These are phyloP conservation scores for Solenopsis invicta DNA, from an alignment of 1,140 invertebrate species.

Conservation along the genomic window DNA sequence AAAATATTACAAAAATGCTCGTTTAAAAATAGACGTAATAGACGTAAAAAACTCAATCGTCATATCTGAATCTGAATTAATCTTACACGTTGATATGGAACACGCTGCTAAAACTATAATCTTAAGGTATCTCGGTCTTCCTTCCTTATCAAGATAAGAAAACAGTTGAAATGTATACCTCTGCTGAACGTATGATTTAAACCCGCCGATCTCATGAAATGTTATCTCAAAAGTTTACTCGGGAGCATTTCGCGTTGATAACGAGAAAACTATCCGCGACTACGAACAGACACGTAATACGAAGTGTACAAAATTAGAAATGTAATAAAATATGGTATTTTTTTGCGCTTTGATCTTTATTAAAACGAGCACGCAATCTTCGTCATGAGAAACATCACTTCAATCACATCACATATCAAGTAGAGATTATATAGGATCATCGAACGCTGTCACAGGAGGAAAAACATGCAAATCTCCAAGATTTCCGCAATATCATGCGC, in stretches of 20 bases:
- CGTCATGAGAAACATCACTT: slow-evolving; percentile 45
- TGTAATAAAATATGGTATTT: slow-evolving; percentile 66
- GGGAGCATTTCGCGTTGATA: slow-evolving; percentile 46
- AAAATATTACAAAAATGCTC: not conserved
- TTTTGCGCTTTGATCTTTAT: slow-evolving; percentile 59
- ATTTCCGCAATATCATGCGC: not conserved
- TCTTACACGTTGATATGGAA: slow-evolving; percentile 26
- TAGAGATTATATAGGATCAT: not conserved
- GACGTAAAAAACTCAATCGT: not conserved
- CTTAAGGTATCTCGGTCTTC: not conserved
- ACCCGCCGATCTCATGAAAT: slow-evolving; percentile 21
- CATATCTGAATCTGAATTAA: not conserved
- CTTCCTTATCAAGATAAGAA: slow-evolving; percentile 12
- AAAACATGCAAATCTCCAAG: not conserved
- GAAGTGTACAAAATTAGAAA: slow-evolving; percentile 26
- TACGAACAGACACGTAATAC: slow-evolving; percentile 44
- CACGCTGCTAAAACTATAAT: not conserved
- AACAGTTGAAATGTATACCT: not conserved
- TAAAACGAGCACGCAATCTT: slow-evolving; percentile 67
- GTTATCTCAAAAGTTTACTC: slow-evolving; percentile 47
- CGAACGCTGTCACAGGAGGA: not conserved
- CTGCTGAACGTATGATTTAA: slow-evolving; percentile 33
- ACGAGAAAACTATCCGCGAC: slow-evolving; percentile 58
- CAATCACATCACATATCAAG: not conserved
- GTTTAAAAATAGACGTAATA: not conserved